phyloP scores from a whole-genome alignment of 2,113 vertebrate species.

The Phalacrocorax pelagicus region DNA sequence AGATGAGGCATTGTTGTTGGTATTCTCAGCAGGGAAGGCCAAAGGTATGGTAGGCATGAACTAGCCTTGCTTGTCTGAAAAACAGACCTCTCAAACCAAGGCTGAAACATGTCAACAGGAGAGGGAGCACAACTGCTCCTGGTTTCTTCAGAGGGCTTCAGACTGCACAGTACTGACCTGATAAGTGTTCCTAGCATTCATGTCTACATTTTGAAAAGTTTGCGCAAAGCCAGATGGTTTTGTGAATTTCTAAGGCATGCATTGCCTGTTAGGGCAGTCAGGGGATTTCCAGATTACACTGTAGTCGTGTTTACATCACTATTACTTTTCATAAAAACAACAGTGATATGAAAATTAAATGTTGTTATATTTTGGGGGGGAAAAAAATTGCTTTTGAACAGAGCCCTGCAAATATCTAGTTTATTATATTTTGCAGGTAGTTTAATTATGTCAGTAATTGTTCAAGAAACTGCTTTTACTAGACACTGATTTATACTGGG shows the following conservation, averaged over 20 bases:
- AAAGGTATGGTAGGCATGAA: not conserved
- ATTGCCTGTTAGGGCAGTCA: not conserved
- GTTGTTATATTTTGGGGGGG: not conserved
- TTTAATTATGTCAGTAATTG: not conserved
- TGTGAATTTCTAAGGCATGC: not conserved
- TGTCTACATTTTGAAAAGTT: not conserved
- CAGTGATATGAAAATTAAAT: not conserved
- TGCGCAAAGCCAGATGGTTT: not conserved
- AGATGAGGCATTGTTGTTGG: not conserved
- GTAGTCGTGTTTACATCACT: not conserved
- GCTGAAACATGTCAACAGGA: not conserved
- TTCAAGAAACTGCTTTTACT: not conserved
- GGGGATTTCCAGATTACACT: not conserved
- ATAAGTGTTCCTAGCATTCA: not conserved
- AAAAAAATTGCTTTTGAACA: not conserved
- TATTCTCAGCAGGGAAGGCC: slow-evolving; percentile 30
- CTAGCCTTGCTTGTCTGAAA: not conserved
- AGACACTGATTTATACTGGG: not conserved
- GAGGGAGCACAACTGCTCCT: not conserved
- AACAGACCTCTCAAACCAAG: not conserved
- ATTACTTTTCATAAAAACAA: not conserved
- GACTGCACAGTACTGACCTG: too few relatives aligned
- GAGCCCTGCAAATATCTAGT: not conserved
- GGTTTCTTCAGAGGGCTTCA: not conserved
- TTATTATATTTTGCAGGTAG: not conserved